These are phyloP conservation scores for Drosophila kikkawai DNA, from an alignment of 1,140 invertebrate genomes.

Conservation along the genomic window DNA sequence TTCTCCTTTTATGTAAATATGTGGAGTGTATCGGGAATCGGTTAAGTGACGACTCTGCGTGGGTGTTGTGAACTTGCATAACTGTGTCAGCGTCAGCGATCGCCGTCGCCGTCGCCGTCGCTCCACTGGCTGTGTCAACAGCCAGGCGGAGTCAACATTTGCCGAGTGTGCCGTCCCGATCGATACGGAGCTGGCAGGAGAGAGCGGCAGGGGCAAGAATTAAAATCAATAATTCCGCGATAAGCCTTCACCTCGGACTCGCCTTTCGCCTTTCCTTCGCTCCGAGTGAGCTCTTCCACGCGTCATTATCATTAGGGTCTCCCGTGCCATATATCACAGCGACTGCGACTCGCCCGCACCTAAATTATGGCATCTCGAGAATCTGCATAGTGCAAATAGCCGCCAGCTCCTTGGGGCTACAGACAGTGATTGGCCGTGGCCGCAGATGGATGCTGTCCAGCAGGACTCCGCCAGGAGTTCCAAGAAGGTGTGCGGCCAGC, in stretches of 20 bases:
- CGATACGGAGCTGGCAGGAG: conserved; percentile 31
- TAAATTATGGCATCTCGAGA: conserved; percentile 65
- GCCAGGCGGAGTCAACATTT: conserved; percentile 64
- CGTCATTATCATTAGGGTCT: conserved; percentile 77
- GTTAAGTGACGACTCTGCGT: conserved; percentile 62
- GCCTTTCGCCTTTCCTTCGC: neutral
- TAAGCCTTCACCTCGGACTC: conserved; percentile 29
- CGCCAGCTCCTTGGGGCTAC: conserved; percentile 72
- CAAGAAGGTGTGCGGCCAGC: conserved; percentile 69
- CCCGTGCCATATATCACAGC: conserved; percentile 70
- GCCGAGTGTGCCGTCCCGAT: conserved; percentile 75
- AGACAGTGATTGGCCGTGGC: conserved; percentile 46
- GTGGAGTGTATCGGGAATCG: conserved; percentile 41
- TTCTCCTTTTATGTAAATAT: conserved; percentile 62
- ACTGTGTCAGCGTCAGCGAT: conserved; percentile 63
- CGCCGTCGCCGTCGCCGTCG: neutral
- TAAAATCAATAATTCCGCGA: conserved; percentile 75
- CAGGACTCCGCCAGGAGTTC: conserved; percentile 27
- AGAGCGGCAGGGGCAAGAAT: conserved; percentile 37
- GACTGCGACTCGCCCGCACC: conserved; percentile 69
- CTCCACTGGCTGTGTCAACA: conserved; percentile 53
- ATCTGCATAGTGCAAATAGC: conserved; percentile 73
- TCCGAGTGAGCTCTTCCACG: conserved; percentile 6
- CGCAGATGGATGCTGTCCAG: conserved; percentile 27
- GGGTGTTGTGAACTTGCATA: conserved; percentile 81